Conservation (phyloP, 2,113 vertebrate species). For the Trogon melanurus region DNA sequence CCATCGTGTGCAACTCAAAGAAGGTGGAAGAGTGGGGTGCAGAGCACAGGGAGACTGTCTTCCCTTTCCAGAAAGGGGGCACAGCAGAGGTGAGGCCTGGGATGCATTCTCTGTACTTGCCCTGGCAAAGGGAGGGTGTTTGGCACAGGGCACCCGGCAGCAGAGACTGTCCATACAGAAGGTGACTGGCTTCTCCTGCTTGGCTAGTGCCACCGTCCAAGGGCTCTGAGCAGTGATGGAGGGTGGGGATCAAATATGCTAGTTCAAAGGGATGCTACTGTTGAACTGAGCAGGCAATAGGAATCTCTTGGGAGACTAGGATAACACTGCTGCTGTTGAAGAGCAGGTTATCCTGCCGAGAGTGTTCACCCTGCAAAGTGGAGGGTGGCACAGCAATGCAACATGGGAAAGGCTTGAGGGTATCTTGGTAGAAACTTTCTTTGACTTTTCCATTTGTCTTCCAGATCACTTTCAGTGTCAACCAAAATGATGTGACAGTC, state of each 20-base stretch:
- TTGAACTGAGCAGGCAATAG: neutral
- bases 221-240: neutral
- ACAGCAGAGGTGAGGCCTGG: constrained; percentile 78
- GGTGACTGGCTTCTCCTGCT: neutral
- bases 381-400: neutral
- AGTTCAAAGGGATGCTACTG: neutral
- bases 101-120: neutral
- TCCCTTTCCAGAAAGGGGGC: constrained; percentile 83
- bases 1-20: constrained; percentile 89
- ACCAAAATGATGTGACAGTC: constrained; percentile 68
- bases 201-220: neutral
- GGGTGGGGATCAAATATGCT: neutral
- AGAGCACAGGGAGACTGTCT: constrained; percentile 82
- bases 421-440: neutral
- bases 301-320: neutral
- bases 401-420: neutral
- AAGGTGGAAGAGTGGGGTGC: constrained; percentile 81
- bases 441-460: neutral
- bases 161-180: neutral
- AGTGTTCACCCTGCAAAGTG: neutral
- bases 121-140: neutral
- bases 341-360: neutral
- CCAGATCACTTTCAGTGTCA: constrained; percentile 65
- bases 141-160: neutral
- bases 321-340: neutral